A percentile compares a stretch with the other conserved stretches of the same genome.
phyloP scores from a whole-genome alignment of 2,888 invertebrate genomes.

The Rhamnusium bicolor region DNA sequence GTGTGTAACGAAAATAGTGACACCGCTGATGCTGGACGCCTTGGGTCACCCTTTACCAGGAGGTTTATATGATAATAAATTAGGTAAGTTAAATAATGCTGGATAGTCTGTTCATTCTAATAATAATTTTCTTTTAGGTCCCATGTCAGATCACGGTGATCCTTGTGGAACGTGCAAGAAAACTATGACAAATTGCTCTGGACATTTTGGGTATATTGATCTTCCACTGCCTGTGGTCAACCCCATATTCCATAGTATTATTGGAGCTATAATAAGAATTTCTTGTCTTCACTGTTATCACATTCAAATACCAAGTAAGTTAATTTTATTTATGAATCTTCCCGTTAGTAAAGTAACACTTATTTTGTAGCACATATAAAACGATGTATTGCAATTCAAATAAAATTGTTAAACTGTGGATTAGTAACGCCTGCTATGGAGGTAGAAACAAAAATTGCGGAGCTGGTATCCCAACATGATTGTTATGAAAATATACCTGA shows the following conservation, averaged over 20 bases:
- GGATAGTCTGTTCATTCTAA: not conserved
- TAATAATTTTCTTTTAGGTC: constrained; percentile 68
- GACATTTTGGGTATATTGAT: constrained; percentile 96
- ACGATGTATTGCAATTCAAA: constrained; percentile 75
- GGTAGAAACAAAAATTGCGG: constrained; percentile 65
- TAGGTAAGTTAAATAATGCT: constrained; percentile 74
- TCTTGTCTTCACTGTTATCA: constrained; percentile 82
- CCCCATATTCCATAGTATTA: constrained; percentile 87
- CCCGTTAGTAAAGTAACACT: constrained; percentile 4
- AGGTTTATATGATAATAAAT: constrained; percentile 91
- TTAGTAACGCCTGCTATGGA: constrained; percentile 82
- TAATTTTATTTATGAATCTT: not conserved
- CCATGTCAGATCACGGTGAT: constrained; percentile 77
- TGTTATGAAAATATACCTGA: constrained; percentile 60
- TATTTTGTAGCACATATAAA: constrained; percentile 66
- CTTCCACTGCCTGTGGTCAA: constrained; percentile 91
- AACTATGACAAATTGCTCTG: constrained; percentile 81
- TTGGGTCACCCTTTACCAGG: constrained; percentile 87
- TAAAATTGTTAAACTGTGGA: constrained; percentile 82
- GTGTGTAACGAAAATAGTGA: constrained; percentile 87
- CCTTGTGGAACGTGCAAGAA: constrained; percentile 87
- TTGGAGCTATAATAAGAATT: constrained; percentile 79
- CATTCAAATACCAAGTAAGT: constrained; percentile 75
- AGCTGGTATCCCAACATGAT: too few relatives aligned
- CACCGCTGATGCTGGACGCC: constrained; percentile 84